Conservation (phyloP, 2,113 vertebrate genomes). For the Psettodes erumei region DNA sequence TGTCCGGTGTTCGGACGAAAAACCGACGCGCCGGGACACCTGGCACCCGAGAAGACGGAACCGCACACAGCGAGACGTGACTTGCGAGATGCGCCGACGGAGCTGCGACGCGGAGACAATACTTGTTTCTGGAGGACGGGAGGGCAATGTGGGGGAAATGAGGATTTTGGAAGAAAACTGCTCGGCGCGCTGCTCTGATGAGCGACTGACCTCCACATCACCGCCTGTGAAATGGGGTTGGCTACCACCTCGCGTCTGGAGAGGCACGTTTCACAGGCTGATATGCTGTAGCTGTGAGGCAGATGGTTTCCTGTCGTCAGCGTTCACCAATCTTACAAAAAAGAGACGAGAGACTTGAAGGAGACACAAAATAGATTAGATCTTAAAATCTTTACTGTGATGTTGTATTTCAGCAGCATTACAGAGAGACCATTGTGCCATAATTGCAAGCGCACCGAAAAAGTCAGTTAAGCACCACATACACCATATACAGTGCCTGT, state of each 20-base stretch:
- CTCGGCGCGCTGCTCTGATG: constrained; percentile 19
- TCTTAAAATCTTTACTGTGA: not conserved
- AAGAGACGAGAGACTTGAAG: too few relatives aligned
- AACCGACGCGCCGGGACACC: constrained; percentile 61
- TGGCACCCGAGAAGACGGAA: constrained; percentile 2
- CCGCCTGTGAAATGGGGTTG: constrained; percentile 31
- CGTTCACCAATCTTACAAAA: not conserved
- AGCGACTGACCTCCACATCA: constrained; percentile 66
- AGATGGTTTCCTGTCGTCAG: not conserved
- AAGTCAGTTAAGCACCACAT: not conserved
- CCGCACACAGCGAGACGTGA: constrained; percentile 49
- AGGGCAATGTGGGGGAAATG: not conserved
- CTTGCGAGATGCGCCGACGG: constrained; percentile 27
- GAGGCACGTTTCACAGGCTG: constrained; percentile 48
- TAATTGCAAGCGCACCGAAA: not conserved
- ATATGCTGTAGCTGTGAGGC: constrained; percentile 2
- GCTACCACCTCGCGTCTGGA: constrained; percentile 42
- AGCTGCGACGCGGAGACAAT: constrained; percentile 33
- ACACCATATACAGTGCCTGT: not conserved
- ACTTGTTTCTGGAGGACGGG: constrained; percentile 11
- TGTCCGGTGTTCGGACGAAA: constrained; percentile 39
- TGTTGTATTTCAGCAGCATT: not conserved
- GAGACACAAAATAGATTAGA: not conserved
- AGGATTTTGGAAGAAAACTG: not conserved
- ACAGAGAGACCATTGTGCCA: not conserved